phyloP scores from a whole-genome alignment of 2,797 vertebrate species.

The Glyptemys insculpta region DNA sequence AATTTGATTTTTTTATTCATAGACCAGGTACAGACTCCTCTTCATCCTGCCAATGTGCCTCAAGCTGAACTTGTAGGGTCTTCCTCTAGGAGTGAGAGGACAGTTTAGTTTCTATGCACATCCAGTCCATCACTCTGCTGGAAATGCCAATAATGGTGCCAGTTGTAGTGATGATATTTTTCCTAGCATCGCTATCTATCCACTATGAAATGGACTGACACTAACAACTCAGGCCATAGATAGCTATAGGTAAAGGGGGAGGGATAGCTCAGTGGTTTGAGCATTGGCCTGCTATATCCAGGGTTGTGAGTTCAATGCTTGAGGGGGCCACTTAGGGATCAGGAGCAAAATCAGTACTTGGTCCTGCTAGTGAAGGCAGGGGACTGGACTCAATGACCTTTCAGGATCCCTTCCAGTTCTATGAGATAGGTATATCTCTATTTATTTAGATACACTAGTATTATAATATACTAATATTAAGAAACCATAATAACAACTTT shows the following conservation, averaged over 20 bases:
- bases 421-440: no score
- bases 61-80: neutral
- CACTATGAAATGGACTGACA: neutral
- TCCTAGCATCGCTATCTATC: neutral
- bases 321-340: no score
- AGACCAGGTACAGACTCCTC: neutral
- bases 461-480: neutral
- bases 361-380: no score
- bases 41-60: neutral
- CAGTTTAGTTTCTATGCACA: neutral
- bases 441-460: neutral
- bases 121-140: neutral
- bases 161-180: neutral
- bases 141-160: neutral
- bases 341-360: no score
- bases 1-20: neutral
- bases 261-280: no score
- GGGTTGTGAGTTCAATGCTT: no score
- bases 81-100: neutral
- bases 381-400: no score
- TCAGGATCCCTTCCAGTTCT: no score
- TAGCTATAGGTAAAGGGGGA: accelerated
- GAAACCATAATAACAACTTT: neutral
- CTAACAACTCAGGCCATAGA: neutral
- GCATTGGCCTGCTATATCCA: no score